These are phyloP conservation scores for Frieseomelitta varia DNA, from an alignment of 1,140 invertebrate species.

Conservation along the genomic window DNA sequence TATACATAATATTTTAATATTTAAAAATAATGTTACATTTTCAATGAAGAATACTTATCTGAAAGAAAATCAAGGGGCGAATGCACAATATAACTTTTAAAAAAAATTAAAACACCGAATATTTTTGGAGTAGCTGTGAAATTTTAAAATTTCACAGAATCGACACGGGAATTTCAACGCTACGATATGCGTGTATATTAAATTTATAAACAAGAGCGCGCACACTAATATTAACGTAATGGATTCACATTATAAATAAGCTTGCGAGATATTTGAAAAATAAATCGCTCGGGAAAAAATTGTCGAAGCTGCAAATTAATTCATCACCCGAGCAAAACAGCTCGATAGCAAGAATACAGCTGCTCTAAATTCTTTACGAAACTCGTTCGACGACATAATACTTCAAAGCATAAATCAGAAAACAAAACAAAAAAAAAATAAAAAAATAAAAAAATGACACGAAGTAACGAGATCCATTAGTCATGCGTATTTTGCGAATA, in stretches of 20 bases:
- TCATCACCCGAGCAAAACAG: neutral
- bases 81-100: too few species aligned
- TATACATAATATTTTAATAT: too few species aligned
- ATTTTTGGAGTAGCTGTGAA: too few species aligned
- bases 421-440: too few species aligned
- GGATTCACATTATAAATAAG: neutral
- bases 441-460: neutral
- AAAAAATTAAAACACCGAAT: too few species aligned
- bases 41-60: too few species aligned
- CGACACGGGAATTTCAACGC: too few species aligned
- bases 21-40: too few species aligned
- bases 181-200: too few species aligned
- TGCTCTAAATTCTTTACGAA: neutral
- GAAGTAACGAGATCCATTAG: constrained; percentile 1
- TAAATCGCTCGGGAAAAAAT: neutral
- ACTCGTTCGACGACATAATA: neutral
- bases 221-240: neutral
- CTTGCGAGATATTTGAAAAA: neutral
- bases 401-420: neutral
- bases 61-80: too few species aligned
- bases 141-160: too few species aligned
- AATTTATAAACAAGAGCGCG: neutral
- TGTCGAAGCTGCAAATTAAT: neutral
- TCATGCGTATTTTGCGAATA: constrained; percentile 13
- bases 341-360: neutral